phyloP scores from a whole-genome alignment of 2,888 invertebrate genomes.

The Sympetrum striolatum region DNA sequence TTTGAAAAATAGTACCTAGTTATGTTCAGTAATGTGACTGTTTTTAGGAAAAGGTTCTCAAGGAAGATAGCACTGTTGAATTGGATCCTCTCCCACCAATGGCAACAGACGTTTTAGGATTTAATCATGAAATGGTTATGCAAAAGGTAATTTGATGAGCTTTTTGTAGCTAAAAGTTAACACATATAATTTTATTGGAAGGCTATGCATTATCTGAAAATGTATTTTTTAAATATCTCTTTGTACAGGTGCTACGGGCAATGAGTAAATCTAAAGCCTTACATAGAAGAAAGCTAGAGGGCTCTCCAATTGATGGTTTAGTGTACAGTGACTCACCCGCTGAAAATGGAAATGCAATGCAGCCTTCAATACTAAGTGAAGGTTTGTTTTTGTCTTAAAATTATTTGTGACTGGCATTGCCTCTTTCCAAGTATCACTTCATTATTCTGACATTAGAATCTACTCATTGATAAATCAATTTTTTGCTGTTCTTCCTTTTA shows the following conservation, averaged over 20 bases:
- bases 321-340: neutral
- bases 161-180: neutral
- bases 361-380: neutral
- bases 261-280: neutral
- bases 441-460: too few relatives aligned
- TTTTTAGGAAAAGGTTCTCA: conserved; percentile 48
- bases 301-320: neutral
- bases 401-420: too few relatives aligned
- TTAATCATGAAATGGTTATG: conserved; percentile 73
- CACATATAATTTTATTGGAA: neutral
- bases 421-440: neutral
- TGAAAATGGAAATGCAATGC: neutral
- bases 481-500: too few relatives aligned
- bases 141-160: conserved; percentile 54
- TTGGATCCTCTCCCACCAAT: conserved; percentile 69
- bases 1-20: neutral
- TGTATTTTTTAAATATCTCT: neutral
- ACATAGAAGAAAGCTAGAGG: neutral
- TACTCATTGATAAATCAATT: too few relatives aligned
- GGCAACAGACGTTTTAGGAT: conserved; percentile 74
- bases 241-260: neutral
- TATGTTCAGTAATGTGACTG: neutral
- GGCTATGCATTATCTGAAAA: too few relatives aligned
- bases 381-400: neutral
- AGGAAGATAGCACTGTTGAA: conserved; percentile 56